Evolutionary conservation across 1,140 invertebrate genomes (phyloP).

Genomic region (Cydia fagiglandana): DNA sequence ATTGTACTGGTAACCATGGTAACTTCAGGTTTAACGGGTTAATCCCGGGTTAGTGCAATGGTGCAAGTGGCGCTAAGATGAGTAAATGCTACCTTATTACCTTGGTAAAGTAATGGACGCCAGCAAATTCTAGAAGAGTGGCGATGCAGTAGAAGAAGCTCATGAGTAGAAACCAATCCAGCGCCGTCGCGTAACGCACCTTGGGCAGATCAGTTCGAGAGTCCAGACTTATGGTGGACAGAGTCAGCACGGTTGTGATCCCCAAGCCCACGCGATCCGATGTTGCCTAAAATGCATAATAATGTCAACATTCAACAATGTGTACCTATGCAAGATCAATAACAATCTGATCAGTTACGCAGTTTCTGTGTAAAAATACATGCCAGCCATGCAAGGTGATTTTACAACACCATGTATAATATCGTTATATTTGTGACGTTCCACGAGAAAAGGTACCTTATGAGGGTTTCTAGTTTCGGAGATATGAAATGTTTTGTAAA

Average conservation of each 20-base stretch:
- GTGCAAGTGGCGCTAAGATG: too few relatives aligned
- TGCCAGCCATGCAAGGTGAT: too few relatives aligned
- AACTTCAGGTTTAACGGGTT: too few relatives aligned
- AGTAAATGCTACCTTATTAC: constrained; percentile 71
- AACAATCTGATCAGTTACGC: neutral
- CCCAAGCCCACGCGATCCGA: constrained; percentile 85
- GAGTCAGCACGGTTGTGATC: constrained; percentile 94
- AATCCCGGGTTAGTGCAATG: too few relatives aligned
- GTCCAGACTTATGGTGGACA: constrained; percentile 95
- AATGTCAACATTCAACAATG: neutral
- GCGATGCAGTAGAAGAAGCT: constrained; percentile 97
- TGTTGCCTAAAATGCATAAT: constrained; percentile 55
- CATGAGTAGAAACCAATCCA: constrained; percentile 96
- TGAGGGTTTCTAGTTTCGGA: too few relatives aligned
- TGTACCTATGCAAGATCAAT: neutral
- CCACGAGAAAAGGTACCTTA: too few relatives aligned
- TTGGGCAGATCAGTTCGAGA: constrained; percentile 94
- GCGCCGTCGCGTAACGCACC: constrained; percentile 93
- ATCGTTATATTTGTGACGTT: too few relatives aligned
- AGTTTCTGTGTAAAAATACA: too few relatives aligned
- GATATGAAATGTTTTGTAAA: too few relatives aligned
- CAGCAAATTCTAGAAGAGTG: constrained; percentile 94
- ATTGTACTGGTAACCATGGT: too few relatives aligned
- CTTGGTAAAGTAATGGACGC: constrained; percentile 97
- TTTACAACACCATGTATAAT: too few relatives aligned